A percentile compares a stretch with the other conserved stretches of the same genome.
Evolutionary conservation across 2,797 vertebrate genomes (phyloP).

Genomic region (Pangasius mekongensis): DNA sequence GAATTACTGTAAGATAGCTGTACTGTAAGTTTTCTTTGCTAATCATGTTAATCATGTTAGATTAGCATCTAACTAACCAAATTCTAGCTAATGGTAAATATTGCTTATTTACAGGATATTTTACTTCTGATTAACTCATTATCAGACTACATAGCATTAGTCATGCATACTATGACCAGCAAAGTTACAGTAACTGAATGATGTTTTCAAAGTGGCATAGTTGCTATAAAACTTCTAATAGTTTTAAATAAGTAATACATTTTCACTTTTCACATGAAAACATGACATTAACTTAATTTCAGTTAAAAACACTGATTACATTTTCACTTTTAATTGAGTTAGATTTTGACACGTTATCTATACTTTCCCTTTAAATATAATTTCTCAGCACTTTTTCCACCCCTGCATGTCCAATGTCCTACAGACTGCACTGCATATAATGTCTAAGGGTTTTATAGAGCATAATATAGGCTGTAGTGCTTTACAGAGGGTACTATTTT

Average conservation of each 20-base stretch:
- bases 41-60: no score
- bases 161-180: background rate
- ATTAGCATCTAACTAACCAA: background rate
- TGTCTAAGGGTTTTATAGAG: background rate
- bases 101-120: background rate
- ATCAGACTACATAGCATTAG: background rate
- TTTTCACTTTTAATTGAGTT: background rate
- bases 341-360: background rate
- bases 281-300: no score
- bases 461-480: conserved; percentile 1
- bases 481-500: conserved; percentile 13
- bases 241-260: background rate
- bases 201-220: background rate
- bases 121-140: background rate
- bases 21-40: no score
- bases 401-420: background rate
- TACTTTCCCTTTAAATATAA: background rate
- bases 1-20: no score
- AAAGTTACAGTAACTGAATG: background rate
- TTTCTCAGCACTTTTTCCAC: background rate
- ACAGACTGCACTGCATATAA: conserved; percentile 9
- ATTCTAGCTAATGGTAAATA: background rate
- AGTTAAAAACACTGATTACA: background rate
- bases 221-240: background rate
- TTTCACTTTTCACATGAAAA: background rate